A percentile compares a stretch with the other conserved stretches of the same genome.
These are phyloP conservation scores for Cochlearius cochlearius DNA, from an alignment of 2,113 vertebrate genomes.

Conservation along the genomic window DNA sequence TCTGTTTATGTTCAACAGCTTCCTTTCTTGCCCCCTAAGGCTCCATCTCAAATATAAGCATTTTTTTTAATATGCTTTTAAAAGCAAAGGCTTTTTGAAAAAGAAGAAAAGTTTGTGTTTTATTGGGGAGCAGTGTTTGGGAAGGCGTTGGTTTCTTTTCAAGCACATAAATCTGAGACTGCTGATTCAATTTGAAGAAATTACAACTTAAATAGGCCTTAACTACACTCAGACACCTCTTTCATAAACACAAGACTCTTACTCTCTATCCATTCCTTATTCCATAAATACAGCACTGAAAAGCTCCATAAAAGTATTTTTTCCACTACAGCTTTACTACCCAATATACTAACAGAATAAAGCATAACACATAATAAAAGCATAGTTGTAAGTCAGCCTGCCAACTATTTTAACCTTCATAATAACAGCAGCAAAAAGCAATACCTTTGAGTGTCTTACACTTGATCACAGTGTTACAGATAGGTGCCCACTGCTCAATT, in stretches of 20 bases:
- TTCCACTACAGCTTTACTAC: conserved; percentile 44
- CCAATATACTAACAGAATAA: conserved; percentile 33
- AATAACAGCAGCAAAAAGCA: conserved; percentile 36
- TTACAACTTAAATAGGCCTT: neutral
- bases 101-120: neutral
- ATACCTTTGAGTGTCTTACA: conserved; percentile 23
- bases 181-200: neutral
- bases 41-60: neutral
- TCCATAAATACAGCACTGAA: conserved; percentile 20
- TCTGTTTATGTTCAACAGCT: conserved; percentile 6
- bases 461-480: conserved; percentile 48
- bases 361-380: conserved; percentile 45
- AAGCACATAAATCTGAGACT: neutral
- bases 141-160: neutral
- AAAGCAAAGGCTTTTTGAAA: neutral
- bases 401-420: neutral
- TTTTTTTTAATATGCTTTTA: neutral
- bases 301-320: conserved; percentile 28
- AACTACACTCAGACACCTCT: neutral
- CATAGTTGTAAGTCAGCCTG: conserved; percentile 22
- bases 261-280: neutral
- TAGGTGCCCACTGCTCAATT: neutral
- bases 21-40: conserved; percentile 6
- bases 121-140: neutral
- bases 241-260: conserved; percentile 7